These are phyloP conservation scores for Hylia prasina DNA, from an alignment of 2,113 vertebrate genomes.

Conservation along the genomic window DNA sequence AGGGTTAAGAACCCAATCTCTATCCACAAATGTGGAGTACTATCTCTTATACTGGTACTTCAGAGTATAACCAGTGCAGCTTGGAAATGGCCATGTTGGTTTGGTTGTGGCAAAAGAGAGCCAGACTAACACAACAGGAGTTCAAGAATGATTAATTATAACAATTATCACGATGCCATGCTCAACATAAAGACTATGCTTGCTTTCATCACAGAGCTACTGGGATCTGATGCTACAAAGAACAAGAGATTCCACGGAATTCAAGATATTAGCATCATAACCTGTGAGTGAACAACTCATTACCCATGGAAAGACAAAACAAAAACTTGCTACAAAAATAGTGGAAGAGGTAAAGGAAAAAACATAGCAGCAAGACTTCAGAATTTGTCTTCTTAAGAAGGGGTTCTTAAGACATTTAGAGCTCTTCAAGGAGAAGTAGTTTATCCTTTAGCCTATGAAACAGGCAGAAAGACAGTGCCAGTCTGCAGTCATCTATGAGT, in stretches of 20 bases:
- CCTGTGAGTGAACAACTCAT: fast-evolving
- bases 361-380: not conserved
- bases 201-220: not conserved
- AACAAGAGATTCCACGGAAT: not conserved
- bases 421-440: not conserved
- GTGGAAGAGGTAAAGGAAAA: not conserved
- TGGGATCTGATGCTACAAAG: not conserved
- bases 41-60: not conserved
- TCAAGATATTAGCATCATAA: not conserved
- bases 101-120: not conserved
- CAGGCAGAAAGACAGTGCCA: not conserved
- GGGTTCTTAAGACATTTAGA: not conserved
- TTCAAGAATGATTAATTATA: not conserved
- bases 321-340: not conserved
- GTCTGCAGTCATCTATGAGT: not conserved
- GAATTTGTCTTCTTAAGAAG: not conserved
- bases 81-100: not conserved
- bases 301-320: not conserved
- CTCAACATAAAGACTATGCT: not conserved
- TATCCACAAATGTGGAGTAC: not conserved
- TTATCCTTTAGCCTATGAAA: not conserved
- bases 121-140: not conserved
- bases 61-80: not conserved
- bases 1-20: not conserved
- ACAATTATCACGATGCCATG: not conserved